These are phyloP conservation scores for Sepiola atlantica DNA, from an alignment of 2,888 invertebrate genomes.

Conservation along the genomic window DNA sequence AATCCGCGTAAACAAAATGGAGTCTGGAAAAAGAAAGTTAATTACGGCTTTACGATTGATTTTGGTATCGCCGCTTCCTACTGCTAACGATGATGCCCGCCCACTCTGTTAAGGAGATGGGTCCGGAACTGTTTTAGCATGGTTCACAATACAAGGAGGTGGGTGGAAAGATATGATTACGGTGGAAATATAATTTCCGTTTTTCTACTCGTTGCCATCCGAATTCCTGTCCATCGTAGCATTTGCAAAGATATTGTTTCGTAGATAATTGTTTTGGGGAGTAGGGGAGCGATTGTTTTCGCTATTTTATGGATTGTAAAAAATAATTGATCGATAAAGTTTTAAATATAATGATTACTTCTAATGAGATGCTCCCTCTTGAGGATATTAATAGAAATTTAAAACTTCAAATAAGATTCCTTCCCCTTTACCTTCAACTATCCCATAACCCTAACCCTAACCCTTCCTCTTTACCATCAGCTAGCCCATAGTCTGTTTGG, in stretches of 20 bases:
- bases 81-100: not conserved
- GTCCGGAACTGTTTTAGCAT: not conserved
- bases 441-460: no score
- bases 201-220: not conserved
- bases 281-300: not conserved
- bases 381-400: no score
- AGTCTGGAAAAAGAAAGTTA: not conserved
- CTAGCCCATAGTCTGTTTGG: no score
- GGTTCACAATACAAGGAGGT: not conserved
- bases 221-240: not conserved
- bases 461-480: no score
- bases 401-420: no score
- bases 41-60: not conserved
- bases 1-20: not conserved
- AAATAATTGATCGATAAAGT: no score
- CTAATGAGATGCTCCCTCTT: no score
- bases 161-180: not conserved
- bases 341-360: no score
- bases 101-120: not conserved
- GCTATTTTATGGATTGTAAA: not conserved
- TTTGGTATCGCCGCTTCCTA: not conserved
- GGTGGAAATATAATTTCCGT: not conserved
- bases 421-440: no score
- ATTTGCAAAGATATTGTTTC: not conserved
- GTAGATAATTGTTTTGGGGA: not conserved